These are phyloP conservation scores for Typhlichthys subterraneus DNA, from an alignment of 2,797 vertebrate species.

Conservation along the genomic window DNA sequence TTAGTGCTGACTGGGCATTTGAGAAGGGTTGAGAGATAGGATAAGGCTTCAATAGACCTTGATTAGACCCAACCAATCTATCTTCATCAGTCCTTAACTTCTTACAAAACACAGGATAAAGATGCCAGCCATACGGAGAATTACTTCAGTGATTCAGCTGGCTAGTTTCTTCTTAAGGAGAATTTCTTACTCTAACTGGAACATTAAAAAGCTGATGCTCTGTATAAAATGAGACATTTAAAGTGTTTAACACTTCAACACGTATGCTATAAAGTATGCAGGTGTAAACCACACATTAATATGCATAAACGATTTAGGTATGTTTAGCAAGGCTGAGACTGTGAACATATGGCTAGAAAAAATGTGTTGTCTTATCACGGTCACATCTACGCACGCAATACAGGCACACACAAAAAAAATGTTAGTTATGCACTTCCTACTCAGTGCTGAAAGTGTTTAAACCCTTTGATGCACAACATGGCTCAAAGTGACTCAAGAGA, in stretches of 20 bases:
- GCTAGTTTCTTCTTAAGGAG: constrained; percentile 12
- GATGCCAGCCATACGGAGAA: constrained; percentile 58
- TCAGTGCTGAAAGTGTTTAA: constrained; percentile 24
- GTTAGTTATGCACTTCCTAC: constrained; percentile 22
- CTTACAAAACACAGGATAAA: constrained; percentile 53
- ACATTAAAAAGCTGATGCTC: constrained; percentile 17
- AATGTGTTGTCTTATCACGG: constrained; percentile 9
- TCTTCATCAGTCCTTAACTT: constrained; percentile 64
- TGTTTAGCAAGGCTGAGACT: constrained; percentile 47
- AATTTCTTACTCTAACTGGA: not conserved
- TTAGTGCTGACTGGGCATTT: constrained; percentile 82
- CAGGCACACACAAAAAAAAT: constrained; percentile 22
- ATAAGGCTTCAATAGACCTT: constrained; percentile 76
- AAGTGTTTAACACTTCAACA: constrained; percentile 31
- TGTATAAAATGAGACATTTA: constrained; percentile 34
- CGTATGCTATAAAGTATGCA: constrained; percentile 13
- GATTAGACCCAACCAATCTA: constrained; percentile 72
- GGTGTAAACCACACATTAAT: constrained; percentile 39
- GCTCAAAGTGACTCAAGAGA: no score
- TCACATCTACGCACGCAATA: constrained; percentile 12
- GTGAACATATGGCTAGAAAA: constrained; percentile 54
- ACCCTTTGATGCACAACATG: not conserved
- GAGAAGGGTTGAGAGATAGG: constrained; percentile 70
- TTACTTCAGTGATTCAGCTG: constrained; percentile 32
- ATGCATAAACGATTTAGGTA: constrained; percentile 47